Conservation (phyloP, 2,888 invertebrate species). For the Nymphalis polychloros region DNA sequence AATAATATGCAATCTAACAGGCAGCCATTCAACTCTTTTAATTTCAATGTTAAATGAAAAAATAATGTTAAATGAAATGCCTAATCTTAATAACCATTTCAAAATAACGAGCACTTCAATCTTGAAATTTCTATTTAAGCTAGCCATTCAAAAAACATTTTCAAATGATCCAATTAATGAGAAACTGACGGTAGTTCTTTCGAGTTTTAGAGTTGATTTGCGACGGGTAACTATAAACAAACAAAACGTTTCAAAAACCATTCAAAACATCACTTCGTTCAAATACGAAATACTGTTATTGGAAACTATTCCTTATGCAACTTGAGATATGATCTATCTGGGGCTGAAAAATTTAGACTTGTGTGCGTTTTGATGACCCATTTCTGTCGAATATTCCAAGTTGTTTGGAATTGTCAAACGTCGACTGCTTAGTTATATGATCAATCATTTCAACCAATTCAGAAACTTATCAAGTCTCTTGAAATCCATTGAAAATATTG, state of each 20-base stretch:
- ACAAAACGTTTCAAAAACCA: slow-evolving; percentile 15
- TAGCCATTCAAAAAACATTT: background rate
- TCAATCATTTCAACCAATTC: no score
- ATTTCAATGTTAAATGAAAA: no score
- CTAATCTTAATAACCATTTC: no score
- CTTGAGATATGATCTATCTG: background rate
- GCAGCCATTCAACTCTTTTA: no score
- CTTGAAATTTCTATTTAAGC: no score
- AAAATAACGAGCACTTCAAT: no score
- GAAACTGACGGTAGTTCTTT: slow-evolving; percentile 8
- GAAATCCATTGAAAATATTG: no score
- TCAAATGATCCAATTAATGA: slow-evolving; percentile 5
- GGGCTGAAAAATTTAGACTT: background rate
- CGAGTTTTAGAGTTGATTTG: slow-evolving; percentile 20
- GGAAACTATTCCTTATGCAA: background rate
- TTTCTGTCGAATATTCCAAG: slow-evolving; percentile 3
- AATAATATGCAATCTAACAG: no score
- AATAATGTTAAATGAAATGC: no score
- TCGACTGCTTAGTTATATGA: no score
- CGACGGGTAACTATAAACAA: slow-evolving; percentile 7
- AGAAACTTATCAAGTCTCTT: no score
- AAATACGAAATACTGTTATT: background rate
- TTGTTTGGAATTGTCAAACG: background rate
- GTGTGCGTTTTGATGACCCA: slow-evolving; percentile 9
- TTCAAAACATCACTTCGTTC: slow-evolving; percentile 4